These are phyloP conservation scores for Muntiacus muntjak DNA, from an alignment of 2,113 vertebrate species.

Conservation along the genomic window DNA sequence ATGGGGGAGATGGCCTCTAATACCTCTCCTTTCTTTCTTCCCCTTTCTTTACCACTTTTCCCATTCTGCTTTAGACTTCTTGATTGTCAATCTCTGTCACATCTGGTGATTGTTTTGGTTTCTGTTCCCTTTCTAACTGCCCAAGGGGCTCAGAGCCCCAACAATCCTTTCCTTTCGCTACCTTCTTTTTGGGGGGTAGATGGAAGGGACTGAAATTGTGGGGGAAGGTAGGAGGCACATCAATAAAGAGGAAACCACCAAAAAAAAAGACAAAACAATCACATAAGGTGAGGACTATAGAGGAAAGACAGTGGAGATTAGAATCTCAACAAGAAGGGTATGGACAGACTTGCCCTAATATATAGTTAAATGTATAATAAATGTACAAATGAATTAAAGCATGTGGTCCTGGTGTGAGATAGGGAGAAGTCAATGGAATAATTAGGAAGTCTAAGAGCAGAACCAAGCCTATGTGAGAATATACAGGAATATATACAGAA, in stretches of 20 bases:
- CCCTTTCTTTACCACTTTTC: not conserved
- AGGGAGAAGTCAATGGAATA: not conserved
- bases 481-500: not conserved
- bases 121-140: constrained; percentile 59
- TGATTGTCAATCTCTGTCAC: constrained; percentile 49
- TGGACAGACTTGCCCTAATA: not conserved
- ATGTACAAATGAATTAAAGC: not conserved
- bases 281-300: not conserved
- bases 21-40: constrained; percentile 1
- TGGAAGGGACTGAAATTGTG: constrained; percentile 58
- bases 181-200: constrained; percentile 44
- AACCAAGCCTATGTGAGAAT: not conserved
- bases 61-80: constrained; percentile 37
- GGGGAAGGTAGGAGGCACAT: constrained; percentile 44
- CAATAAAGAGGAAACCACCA: constrained; percentile 74
- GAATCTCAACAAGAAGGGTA: not conserved
- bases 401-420: not conserved
- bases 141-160: constrained; percentile 27
- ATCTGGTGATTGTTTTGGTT: constrained; percentile 62
- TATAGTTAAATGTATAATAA: not conserved
- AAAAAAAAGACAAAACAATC: not conserved
- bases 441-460: not conserved
- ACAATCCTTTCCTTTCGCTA: constrained; percentile 35
- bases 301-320: not conserved
- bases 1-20: not conserved